Evolutionary conservation across 2,888 invertebrate genomes (phyloP).

Genomic region (Melanostoma mellinum): DNA sequence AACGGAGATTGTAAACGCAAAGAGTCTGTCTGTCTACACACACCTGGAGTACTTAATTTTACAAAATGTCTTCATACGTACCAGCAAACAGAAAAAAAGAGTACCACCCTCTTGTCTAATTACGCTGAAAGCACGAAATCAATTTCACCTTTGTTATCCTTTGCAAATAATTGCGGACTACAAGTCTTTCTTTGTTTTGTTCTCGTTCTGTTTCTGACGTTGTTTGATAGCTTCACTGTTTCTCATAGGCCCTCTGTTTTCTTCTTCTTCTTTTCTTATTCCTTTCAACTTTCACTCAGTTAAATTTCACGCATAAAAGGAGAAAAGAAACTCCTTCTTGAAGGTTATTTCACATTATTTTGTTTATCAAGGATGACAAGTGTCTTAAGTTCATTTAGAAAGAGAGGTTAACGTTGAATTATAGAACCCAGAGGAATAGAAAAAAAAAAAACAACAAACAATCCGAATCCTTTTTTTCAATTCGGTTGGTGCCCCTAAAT

Average conservation of each 20-base stretch:
- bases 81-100: neutral
- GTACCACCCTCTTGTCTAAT: constrained; percentile 53
- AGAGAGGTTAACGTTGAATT: constrained; percentile 30
- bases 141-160: constrained; percentile 70
- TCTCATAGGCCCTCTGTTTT: constrained; percentile 24
- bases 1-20: constrained; percentile 8
- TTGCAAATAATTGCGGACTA: constrained; percentile 63
- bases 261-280: neutral
- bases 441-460: constrained; percentile 17
- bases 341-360: constrained; percentile 18
- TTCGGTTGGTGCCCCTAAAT: constrained; percentile 54
- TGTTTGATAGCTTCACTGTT: constrained; percentile 13
- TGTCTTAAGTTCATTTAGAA: constrained; percentile 28
- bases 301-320: constrained; percentile 29
- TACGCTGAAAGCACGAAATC: constrained; percentile 71
- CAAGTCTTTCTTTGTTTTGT: constrained; percentile 33
- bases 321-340: constrained; percentile 48
- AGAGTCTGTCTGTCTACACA: neutral
- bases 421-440: constrained; percentile 19
- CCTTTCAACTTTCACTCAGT: constrained; percentile 33
- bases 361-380: neutral
- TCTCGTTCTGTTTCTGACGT: neutral
- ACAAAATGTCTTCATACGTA: constrained; percentile 14
- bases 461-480: constrained; percentile 29
- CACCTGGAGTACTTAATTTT: constrained; percentile 24